These are phyloP conservation scores for Drosophila hamatofila DNA, from an alignment of 2,888 invertebrate species.

Conservation along the genomic window DNA sequence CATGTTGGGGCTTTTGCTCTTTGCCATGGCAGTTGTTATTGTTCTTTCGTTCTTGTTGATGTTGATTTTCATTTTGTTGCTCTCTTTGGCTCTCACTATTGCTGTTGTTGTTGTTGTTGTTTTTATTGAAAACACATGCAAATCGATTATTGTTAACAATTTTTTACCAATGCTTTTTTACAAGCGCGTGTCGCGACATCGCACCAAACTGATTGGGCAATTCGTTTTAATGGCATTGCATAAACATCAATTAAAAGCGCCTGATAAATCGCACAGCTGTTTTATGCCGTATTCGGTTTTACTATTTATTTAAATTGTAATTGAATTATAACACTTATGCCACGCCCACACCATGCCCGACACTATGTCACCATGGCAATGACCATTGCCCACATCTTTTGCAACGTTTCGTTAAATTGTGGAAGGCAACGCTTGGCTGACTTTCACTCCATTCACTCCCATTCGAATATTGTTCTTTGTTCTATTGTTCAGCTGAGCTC, in stretches of 20 bases:
- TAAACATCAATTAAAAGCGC: conserved; percentile 73
- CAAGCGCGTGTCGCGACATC: conserved; percentile 25
- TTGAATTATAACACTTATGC: conserved; percentile 61
- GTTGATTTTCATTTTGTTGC: conserved; percentile 20
- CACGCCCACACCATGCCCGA: conserved; percentile 37
- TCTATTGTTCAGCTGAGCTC: conserved; percentile 52
- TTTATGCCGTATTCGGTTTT: conserved; percentile 30
- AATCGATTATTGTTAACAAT: conserved; percentile 74
- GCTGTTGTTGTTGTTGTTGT: conserved; percentile 37
- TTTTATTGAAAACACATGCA: conserved; percentile 67
- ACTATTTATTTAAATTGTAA: conserved; percentile 64
- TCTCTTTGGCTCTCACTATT: conserved; percentile 13
- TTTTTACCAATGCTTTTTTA: conserved; percentile 64
- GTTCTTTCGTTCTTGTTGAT: conserved; percentile 25
- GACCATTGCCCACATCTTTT: conserved; percentile 25
- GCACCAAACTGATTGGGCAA: conserved; percentile 42
- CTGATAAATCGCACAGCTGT: conserved; percentile 55
- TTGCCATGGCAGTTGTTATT: conserved; percentile 23
- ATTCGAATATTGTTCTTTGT: conserved; percentile 34
- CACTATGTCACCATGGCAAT: neutral
- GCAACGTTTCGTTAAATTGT: conserved; percentile 24
- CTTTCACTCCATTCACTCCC: conserved; percentile 49
- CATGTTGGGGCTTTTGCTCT: conserved; percentile 33
- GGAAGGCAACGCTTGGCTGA: conserved; percentile 33
- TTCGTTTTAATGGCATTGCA: conserved; percentile 70